Percentiles rank a stretch among this genome's conserved stretches.
Conservation (phyloP, 2,888 invertebrate species). For the Ectobius pallidus region DNA sequence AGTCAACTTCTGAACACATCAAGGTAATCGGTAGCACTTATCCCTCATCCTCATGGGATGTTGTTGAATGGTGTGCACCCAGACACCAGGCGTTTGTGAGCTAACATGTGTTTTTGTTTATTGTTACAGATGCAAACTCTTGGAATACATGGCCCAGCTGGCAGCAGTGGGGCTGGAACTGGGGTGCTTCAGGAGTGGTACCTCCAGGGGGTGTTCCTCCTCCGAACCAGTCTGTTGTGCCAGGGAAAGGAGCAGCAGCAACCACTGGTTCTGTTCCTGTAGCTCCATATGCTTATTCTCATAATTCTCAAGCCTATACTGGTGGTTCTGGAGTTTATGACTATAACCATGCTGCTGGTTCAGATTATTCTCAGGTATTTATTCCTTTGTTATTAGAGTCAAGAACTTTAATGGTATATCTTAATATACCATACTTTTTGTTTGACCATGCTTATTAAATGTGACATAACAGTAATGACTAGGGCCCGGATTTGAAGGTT, state of each 20-base stretch:
- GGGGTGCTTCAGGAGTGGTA: constrained; percentile 38
- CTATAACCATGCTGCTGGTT: constrained; percentile 45
- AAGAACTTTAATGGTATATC: no score
- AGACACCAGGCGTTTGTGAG: no score
- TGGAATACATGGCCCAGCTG: constrained; percentile 47
- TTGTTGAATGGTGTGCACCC: no score
- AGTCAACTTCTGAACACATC: no score
- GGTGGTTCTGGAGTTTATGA: constrained; percentile 36
- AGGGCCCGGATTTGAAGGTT: no score
- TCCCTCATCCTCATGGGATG: no score
- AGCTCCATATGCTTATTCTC: constrained; percentile 34
- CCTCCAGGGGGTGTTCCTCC: constrained; percentile 23
- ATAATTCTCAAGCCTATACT: constrained; percentile 31
- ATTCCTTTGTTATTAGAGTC: not conserved
- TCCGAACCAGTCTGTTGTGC: constrained; percentile 24
- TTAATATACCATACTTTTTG: no score
- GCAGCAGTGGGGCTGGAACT: constrained; percentile 48
- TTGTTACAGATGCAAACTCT: constrained; percentile 40
- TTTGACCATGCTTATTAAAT: no score
- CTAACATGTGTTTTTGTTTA: no score
- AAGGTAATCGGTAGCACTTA: no score
- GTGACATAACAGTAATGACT: no score
- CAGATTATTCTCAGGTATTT: constrained; percentile 31
- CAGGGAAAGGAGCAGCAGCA: constrained; percentile 22
- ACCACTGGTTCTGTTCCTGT: constrained; percentile 30